Evolutionary conservation across 2,797 vertebrate species (phyloP), one percentile per base, ranked within the genome.

Genomic region (Cryptoblepharus egeriae): DNA sequence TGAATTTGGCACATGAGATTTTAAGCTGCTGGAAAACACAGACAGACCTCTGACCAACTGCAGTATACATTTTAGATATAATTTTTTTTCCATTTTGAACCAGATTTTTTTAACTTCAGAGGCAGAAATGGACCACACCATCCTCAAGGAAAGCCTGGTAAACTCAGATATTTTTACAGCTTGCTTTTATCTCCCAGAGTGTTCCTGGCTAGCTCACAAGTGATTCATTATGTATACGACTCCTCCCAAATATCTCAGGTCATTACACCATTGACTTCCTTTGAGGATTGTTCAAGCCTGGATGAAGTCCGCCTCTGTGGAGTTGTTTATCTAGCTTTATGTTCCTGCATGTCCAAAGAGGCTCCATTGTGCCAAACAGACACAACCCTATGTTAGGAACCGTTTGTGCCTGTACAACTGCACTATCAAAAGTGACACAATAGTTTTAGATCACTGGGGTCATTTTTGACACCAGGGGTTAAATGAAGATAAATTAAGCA

Each of bases 91-190:
- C 88, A 5, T 61, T 73, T 37, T 68, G 39, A 79, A 39, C 39
- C 13, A 60, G 71, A 12, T 60, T 88, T 60, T 88, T 85, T 61
- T 70, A 90, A 79, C 81, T 91, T 88, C 87, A 88, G 85, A 92
- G 88, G 90, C 81, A 93, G 84, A 92, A 82, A 84, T 11, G 88
- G 86, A 78, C 60, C 9, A 26, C 42, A 63, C 55, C 20, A 64
- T 68, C 61, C 22, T 32, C 45, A 79, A 88, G 75, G 80, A 87
- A 85, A 87, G 49, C 30, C 61, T 30, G 76, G 80, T 86, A 88
- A 45, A 10, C 85, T 84, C 80, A 65, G 75, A 87, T 86, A 74
- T 18, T 79, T 3, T 74, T 87, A 83, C 81, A 89, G 45, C 45
- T 70, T 71, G 79, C 80, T 88, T 82, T 63, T 64, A 86, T 42